A percentile compares a stretch with the other conserved stretches of the same genome.
Conservation (phyloP, 2,797 vertebrate species). For the Gymnodraco acuticeps region DNA sequence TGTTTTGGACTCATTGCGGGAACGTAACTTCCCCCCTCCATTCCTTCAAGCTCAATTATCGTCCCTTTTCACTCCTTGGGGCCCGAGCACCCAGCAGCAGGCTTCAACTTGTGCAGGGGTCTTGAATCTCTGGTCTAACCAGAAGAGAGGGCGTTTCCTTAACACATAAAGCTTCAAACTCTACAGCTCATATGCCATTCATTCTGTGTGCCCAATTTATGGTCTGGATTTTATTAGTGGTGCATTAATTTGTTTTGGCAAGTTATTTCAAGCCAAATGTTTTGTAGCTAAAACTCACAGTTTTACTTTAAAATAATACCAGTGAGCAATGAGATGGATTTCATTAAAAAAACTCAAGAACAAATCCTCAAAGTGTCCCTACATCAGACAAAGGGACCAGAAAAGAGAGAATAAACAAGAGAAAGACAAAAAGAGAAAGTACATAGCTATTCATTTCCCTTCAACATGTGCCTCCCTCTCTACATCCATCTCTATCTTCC, state of each 20-base stretch:
- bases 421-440: conserved; percentile 10
- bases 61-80: conserved; percentile 62
- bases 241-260: not conserved
- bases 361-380: not conserved
- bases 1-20: conserved; percentile 54
- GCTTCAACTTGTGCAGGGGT: conserved; percentile 89
- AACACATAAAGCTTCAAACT: conserved; percentile 52
- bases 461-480: conserved; percentile 18
- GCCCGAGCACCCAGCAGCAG: conserved; percentile 81
- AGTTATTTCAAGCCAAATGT: conserved; percentile 21
- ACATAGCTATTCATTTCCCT: conserved; percentile 16
- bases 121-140: conserved; percentile 87
- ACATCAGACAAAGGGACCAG: not conserved
- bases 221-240: not conserved
- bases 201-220: not conserved
- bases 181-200: conserved; percentile 25
- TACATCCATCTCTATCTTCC: conserved; percentile 61
- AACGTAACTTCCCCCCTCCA: conserved; percentile 64
- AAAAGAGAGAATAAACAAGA: not conserved
- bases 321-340: conserved; percentile 1
- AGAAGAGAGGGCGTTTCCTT: conserved; percentile 75
- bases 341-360: not conserved
- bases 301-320: not conserved
- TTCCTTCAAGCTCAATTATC: conserved; percentile 68
- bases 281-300: not conserved